A percentile compares a stretch with the other conserved stretches of the same genome.
phyloP scores from a whole-genome alignment of 2,888 invertebrate genomes.

The Polylopha cassiicola region DNA sequence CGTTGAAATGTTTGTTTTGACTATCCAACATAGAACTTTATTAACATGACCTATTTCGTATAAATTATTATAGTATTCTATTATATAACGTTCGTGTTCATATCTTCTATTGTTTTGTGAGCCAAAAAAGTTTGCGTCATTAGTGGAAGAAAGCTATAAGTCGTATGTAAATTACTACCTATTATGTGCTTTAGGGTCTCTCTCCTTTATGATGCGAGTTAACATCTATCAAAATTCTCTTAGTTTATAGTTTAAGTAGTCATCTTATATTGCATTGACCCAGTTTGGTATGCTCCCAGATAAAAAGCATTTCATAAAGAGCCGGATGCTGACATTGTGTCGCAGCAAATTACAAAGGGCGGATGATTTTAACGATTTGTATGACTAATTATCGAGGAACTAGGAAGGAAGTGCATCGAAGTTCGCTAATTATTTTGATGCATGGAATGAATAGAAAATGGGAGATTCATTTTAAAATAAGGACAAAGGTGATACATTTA shows the following conservation, averaged over 20 bases:
- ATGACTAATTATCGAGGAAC: conserved; percentile 33
- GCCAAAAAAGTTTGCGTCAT: too few relatives aligned
- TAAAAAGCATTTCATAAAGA: conserved; percentile 50
- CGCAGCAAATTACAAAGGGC: conserved; percentile 43
- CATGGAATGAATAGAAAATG: conserved; percentile 16
- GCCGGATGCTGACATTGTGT: conserved; percentile 46
- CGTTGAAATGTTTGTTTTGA: too few relatives aligned
- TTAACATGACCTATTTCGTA: too few relatives aligned
- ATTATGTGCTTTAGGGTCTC: conserved; percentile 21
- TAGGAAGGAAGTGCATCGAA: conserved; percentile 12
- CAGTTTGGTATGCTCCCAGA: conserved; percentile 54
- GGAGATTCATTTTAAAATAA: too few relatives aligned
- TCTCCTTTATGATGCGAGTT: conserved; percentile 14
- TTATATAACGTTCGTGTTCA: too few relatives aligned
- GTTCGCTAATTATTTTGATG: conserved; percentile 16
- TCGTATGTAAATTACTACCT: too few relatives aligned
- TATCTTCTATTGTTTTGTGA: too few relatives aligned
- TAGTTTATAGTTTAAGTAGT: conserved; percentile 37
- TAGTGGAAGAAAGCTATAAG: too few relatives aligned
- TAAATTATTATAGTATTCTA: too few relatives aligned
- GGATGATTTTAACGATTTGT: conserved; percentile 29
- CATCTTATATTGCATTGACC: conserved; percentile 46
- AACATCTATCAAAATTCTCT: conserved; percentile 11
- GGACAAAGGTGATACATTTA: too few relatives aligned
- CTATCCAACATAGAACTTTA: too few relatives aligned